Evolutionary conservation across 2,888 invertebrate species (phyloP), one percentile per base, ranked within the genome.

Genomic region (Cheilosia soror): DNA sequence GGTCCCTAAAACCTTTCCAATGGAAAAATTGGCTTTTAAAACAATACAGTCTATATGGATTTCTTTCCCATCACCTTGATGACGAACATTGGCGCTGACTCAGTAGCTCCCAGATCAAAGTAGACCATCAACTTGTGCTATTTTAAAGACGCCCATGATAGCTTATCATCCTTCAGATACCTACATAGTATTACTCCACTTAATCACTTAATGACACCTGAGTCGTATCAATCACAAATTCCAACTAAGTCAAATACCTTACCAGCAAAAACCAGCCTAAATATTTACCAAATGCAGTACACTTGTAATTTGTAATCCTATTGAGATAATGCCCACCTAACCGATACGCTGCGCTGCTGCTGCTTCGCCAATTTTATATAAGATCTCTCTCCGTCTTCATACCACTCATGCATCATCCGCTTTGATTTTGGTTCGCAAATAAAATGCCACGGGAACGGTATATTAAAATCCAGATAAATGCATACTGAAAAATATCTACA

Each of bases 401-500:
- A 53, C 55, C 20, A 40, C 37, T 49, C 44, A 77, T 72, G 47
- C 71, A 80, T 71, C 75, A 82, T 77, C 55, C 75, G 63, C 49
- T 29, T 47, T 25, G 47, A 58, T 37, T 7, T 55, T 40, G 60
- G 57, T 33, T 9, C 11, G n/a, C 40, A 72, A 68, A 76, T 63
- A 81, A 81, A 65, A 68, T 71, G 63, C 20, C 55, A 69, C 44
- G 44, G 40, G 33, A 85, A 85, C 80, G 71, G 84, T 76, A 80
- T 72, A 85, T 84, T 84, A 84, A 84, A 79, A 84, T 84, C 75
- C 83, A 79, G 75, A 84, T 84, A 84, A 84, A 84, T 84, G 75
- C 33, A 75, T 44, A 40, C 31, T 75, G 84, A 55, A 69, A 80
- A 76, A 85, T 85, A 85, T 85, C 80, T 85, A 65, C 80, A 85